Base-by-base conservation (phyloP, 53 echinoderm and acorn worm species). In the Paelopatides confundens region DNA sequence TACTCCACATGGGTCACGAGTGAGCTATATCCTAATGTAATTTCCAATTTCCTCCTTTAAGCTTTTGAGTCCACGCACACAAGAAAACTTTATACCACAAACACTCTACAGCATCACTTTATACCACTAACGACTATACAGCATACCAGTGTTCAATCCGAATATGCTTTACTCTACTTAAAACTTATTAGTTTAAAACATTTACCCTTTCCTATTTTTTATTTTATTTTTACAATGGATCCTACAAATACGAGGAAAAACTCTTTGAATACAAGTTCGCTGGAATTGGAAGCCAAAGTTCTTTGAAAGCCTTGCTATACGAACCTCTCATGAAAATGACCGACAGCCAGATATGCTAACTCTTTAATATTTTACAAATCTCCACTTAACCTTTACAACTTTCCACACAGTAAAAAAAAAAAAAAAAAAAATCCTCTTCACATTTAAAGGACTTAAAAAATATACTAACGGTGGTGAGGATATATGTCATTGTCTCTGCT, bases 201-300 rank as follows among this genome's bases (percentile, higher is more conserved):
- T 40, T 46, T 74, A 74, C n/a, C 40, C 40, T 43, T 71, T 40
- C 40, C 35, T 39, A 39, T 23, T n/a, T 68, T 68, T 68, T 34
- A 15, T n/a, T n/a, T n/a, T n/a, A n/a, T n/a, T 66, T 31, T 70
- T 70, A 37, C 39, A 74, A 74, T n/a, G 48, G 36, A 69, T 69
- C 69, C 69, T 69, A 69, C 21, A 69, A 69, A 69, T 39, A 74
- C 35, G 58, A 67, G 68, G 68, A 67, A 67, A 67, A 67, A 58
- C 58, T 58, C 58, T 79, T 40, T 79, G 79, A 79, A 79, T 79
- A 79, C 79, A 53, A 33, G 53, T 79, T 79, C 51, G 79, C 79
- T 79, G 79, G 53, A 52, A 79, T 40, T 79, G 79, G 79, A 79
- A 79, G 79, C 79, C 79, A 79, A 33, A 79, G 33, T 79, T 79